These are phyloP conservation scores for Ochropleura leucogaster DNA, from an alignment of 2,888 invertebrate genomes.

Conservation along the genomic window DNA sequence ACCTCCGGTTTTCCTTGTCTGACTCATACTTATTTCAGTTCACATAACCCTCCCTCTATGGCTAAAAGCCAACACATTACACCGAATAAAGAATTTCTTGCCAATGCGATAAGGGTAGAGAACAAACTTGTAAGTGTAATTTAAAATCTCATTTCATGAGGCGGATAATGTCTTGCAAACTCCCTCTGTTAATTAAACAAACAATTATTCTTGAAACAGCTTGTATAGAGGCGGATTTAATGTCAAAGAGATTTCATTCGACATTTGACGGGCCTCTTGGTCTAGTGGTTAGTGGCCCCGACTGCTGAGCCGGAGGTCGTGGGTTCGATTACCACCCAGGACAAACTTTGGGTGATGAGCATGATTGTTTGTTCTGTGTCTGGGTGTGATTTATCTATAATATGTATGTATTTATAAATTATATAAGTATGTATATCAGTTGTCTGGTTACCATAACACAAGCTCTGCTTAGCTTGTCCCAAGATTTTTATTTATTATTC, in stretches of 20 bases:
- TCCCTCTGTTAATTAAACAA: neutral
- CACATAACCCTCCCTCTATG: conserved; percentile 9
- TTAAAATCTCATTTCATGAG: neutral
- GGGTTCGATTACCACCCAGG: too few relatives aligned
- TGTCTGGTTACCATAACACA: too few relatives aligned
- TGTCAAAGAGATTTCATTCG: neutral
- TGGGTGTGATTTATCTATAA: too few relatives aligned
- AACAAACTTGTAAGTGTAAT: neutral
- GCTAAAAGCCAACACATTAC: neutral
- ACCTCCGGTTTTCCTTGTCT: conserved; percentile 29
- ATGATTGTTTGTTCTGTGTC: too few relatives aligned
- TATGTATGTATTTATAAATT: too few relatives aligned
- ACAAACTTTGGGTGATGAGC: too few relatives aligned
- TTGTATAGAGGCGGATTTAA: neutral
- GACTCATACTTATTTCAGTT: conserved; percentile 31
- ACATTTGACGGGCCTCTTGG: too few relatives aligned
- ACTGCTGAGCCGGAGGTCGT: too few relatives aligned
- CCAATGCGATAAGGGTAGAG: conserved; percentile 6
- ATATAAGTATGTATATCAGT: too few relatives aligned
- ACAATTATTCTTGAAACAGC: neutral
- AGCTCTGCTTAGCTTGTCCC: too few relatives aligned
- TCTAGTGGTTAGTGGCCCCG: too few relatives aligned
- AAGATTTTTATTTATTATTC: too few relatives aligned
- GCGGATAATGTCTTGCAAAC: neutral
- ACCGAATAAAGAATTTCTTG: neutral